Percentiles rank a stretch among this genome's conserved stretches.
These are phyloP conservation scores for Aphrocallistes beatrix DNA, from an alignment of 37 sponge, comb jelly and placozoan species.

Conservation along the genomic window DNA sequence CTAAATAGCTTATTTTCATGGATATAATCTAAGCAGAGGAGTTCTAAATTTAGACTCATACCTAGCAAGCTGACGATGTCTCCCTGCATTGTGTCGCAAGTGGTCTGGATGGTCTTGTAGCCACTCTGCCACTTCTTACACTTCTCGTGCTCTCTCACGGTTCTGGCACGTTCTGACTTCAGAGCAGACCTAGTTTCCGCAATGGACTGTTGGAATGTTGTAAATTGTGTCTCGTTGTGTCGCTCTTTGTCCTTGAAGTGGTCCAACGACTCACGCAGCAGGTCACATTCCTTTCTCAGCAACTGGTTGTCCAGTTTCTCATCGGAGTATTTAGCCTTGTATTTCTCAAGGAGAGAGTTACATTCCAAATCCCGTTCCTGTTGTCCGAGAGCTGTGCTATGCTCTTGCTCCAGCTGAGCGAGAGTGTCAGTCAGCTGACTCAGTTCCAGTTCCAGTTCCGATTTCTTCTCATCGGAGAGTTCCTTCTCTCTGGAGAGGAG, in stretches of 20 bases:
- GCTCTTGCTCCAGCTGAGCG: background rate
- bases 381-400: background rate
- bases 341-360: background rate
- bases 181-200: background rate
- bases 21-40: no score
- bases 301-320: background rate
- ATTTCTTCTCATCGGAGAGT: background rate
- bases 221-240: background rate
- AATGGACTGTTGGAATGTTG: slow-evolving; percentile 16
- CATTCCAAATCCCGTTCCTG: background rate
- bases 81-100: slow-evolving; percentile 17
- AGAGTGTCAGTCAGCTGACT: background rate
- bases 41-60: no score
- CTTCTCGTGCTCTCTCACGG: background rate
- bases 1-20: no score
- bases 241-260: background rate
- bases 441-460: slow-evolving; percentile 14
- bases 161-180: background rate
- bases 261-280: background rate
- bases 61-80: background rate
- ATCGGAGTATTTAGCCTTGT: background rate
- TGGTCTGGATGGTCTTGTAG: background rate
- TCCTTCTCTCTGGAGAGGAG: background rate
- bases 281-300: background rate
- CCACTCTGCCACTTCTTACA: slow-evolving; percentile 12